Evolutionary conservation across 2,113 vertebrate species (phyloP).

Genomic region (Muscicapa adusta): DNA sequence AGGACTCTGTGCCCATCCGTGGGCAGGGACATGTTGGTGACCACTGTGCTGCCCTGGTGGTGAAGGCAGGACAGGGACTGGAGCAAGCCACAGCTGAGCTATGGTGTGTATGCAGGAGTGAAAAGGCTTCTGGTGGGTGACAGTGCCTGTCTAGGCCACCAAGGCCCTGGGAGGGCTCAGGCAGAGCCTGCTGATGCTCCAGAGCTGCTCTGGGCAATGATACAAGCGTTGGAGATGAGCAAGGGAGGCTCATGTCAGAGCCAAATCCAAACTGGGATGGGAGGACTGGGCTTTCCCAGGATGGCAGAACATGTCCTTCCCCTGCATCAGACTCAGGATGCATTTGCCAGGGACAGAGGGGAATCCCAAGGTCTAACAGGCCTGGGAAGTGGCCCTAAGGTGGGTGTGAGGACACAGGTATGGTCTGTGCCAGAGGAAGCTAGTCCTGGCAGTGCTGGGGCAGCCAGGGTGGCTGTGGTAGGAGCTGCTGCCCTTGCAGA

Average conservation of each 20-base stretch:
- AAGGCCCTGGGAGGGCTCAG: neutral
- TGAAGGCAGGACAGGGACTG: neutral
- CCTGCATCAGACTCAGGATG: neutral
- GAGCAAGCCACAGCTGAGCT: accelerated
- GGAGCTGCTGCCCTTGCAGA: neutral
- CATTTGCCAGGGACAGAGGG: neutral
- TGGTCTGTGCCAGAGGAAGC: accelerated
- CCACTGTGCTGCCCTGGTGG: accelerated
- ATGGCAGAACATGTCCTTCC: accelerated
- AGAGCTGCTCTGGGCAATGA: neutral
- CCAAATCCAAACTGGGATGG: neutral
- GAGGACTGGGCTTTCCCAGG: neutral
- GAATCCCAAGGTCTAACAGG: accelerated
- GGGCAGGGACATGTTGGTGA: accelerated
- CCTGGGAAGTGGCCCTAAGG: neutral
- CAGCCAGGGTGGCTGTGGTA: accelerated
- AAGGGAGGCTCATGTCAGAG: neutral
- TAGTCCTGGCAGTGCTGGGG: accelerated
- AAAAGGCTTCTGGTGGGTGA: neutral
- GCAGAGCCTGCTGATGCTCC: neutral
- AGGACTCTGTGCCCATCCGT: neutral
- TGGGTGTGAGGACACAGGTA: accelerated
- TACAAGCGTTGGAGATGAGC: neutral
- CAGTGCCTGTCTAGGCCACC: neutral
- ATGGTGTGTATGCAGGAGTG: accelerated